These are phyloP conservation scores for Erythrolamprus reginae DNA, from an alignment of 2,113 vertebrate genomes.

Conservation along the genomic window DNA sequence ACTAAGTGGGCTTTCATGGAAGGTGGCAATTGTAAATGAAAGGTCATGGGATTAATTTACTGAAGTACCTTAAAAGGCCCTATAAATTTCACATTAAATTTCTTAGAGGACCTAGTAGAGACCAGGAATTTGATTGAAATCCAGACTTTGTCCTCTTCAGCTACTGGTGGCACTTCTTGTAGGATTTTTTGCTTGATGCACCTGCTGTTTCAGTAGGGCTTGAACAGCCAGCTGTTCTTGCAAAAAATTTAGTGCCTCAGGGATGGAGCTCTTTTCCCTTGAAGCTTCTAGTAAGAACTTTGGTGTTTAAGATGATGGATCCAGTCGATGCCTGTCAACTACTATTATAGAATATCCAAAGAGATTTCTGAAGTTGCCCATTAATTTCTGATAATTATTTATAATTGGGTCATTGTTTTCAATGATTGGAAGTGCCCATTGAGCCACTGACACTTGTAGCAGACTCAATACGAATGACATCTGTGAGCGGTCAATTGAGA, in stretches of 20 bases:
- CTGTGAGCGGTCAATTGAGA: no score
- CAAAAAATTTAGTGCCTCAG: neutral
- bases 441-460: no score
- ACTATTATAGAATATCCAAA: no score
- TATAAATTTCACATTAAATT: neutral
- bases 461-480: no score
- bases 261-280: neutral
- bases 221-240: neutral
- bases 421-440: no score
- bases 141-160: neutral
- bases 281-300: neutral
- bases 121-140: neutral
- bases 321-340: no score
- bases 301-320: neutral
- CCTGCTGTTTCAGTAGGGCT: neutral
- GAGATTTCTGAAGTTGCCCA: no score
- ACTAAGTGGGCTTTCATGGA: neutral
- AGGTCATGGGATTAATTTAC: neutral
- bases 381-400: no score
- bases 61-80: neutral
- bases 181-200: neutral
- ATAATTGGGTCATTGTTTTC: no score
- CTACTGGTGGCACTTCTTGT: neutral
- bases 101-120: neutral
- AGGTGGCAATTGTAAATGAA: neutral